Evolutionary conservation across 2,797 vertebrate genomes (phyloP), one percentile per base, ranked within the genome.

Genomic region (Clarias platycephalus): DNA sequence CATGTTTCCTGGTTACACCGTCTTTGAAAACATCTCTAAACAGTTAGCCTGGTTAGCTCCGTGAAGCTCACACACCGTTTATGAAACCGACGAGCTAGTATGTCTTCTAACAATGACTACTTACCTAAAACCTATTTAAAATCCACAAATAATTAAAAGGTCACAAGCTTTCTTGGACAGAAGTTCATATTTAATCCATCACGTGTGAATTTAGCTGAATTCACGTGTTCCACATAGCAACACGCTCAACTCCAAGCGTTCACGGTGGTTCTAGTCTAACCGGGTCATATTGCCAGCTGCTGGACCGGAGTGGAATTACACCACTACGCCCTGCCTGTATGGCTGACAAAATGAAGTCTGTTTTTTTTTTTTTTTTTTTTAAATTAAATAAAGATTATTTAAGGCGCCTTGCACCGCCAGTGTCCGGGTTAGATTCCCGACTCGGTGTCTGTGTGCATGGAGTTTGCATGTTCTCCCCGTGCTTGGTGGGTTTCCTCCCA

Each of bases 221-320:
- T 80, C 77, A 80, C 77, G 40, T 80, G 77, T 15, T 49, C 60
- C 77, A 80, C 37, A 53, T 13, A 31, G 16, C 37, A 80, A 80
- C 40, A 64, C 60, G 63, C 8, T n/a, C 31, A 77, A 37, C 34
- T 31, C 31, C 22, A n/a, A 16, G 62, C 31, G 24, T 63, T 40
- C 34, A 18, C 13, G 2, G 62, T 9, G 9, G 7, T 7, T 28
- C 34, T 5, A 26, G 15, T 28, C 34, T 18, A 26, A 10, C 34
- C 15, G 16, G 24, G 4, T 5, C 5, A 28, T 22, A 2, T 20
- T 57, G 9, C 77, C 77, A 63, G 37, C 60, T 2, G 16, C 7
- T 66, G 77, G 60, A 6, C 40, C 7, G 77, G 77, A 80, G 77
- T 49, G 60, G n/a, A 49, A 80, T 66, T 80, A 64, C 77, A 76